Evolutionary conservation across 2,113 vertebrate genomes (phyloP).

Genomic region (Merops nubicus): DNA sequence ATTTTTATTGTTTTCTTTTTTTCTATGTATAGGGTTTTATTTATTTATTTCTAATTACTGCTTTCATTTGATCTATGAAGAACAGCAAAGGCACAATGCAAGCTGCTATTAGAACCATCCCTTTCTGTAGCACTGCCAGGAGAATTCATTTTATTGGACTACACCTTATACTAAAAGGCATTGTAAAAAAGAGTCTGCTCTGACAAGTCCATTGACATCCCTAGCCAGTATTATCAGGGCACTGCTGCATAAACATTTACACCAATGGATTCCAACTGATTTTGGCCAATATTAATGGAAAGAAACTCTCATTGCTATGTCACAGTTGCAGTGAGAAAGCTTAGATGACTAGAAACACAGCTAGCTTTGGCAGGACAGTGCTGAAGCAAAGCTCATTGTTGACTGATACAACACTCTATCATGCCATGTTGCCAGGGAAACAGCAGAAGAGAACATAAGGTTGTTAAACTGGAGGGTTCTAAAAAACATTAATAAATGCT

Average conservation of each 20-base stretch:
- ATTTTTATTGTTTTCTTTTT: background rate
- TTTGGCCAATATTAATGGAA: background rate
- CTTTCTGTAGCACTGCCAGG: background rate
- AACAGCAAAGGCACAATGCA: background rate
- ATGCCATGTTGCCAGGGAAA: background rate
- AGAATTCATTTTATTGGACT: background rate
- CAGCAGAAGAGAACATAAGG: background rate
- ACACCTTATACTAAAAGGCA: background rate
- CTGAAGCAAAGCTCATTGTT: background rate
- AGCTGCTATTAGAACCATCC: background rate
- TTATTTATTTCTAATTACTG: background rate
- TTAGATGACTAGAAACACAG: background rate
- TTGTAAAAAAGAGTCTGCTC: background rate
- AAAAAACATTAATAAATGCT: background rate
- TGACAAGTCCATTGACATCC: background rate
- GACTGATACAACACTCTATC: background rate
- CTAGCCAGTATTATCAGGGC: background rate
- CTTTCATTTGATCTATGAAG: background rate
- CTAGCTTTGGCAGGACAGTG: background rate
- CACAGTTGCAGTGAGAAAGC: background rate
- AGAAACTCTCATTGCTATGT: background rate
- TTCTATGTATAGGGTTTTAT: background rate
- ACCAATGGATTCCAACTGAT: background rate
- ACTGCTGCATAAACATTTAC: background rate
- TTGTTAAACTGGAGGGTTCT: background rate